phyloP scores from a whole-genome alignment of 2,888 invertebrate species.

The Malachius bipustulatus region DNA sequence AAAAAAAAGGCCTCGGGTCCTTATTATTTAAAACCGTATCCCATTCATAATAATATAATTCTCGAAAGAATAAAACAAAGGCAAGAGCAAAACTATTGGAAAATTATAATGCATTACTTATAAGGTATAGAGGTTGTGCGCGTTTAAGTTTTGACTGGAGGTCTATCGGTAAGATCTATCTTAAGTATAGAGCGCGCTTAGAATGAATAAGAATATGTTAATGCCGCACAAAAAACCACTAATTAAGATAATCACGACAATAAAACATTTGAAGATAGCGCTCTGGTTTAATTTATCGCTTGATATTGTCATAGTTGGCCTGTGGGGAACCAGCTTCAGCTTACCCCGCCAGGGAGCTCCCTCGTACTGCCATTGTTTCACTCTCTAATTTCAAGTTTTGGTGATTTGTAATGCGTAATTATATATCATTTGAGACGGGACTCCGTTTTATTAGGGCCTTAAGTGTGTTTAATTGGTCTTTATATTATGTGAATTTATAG shows the following conservation, averaged over 20 bases:
- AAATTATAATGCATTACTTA: too few relatives aligned
- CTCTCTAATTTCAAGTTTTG: conserved; percentile 3
- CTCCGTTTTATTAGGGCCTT: conserved; percentile 2
- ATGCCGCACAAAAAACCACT: conserved; percentile 31
- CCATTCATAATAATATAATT: too few relatives aligned
- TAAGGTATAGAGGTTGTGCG: too few relatives aligned
- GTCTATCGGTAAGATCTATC: too few relatives aligned
- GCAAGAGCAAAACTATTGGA: too few relatives aligned
- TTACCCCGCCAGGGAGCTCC: not conserved
- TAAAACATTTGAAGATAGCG: conserved; percentile 30
- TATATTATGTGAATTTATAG: not conserved
- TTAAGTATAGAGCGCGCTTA: conserved; percentile 21
- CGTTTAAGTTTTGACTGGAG: too few relatives aligned
- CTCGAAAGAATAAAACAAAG: too few relatives aligned
- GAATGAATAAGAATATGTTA: conserved; percentile 29
- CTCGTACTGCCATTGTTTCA: conserved; percentile 2
- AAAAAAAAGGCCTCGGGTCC: too few relatives aligned
- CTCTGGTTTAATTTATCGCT: conserved; percentile 30
- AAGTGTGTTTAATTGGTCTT: not conserved
- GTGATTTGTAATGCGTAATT: conserved; percentile 7
- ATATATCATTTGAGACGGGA: conserved; percentile 4
- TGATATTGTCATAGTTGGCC: conserved; percentile 32
- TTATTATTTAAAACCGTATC: too few relatives aligned
- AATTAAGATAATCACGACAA: conserved; percentile 36
- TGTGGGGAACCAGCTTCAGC: conserved; percentile 15